A percentile compares a stretch with the other conserved stretches of the same genome.
Evolutionary conservation across 2,113 vertebrate species (phyloP).

Genomic region (Psophia crepitans): DNA sequence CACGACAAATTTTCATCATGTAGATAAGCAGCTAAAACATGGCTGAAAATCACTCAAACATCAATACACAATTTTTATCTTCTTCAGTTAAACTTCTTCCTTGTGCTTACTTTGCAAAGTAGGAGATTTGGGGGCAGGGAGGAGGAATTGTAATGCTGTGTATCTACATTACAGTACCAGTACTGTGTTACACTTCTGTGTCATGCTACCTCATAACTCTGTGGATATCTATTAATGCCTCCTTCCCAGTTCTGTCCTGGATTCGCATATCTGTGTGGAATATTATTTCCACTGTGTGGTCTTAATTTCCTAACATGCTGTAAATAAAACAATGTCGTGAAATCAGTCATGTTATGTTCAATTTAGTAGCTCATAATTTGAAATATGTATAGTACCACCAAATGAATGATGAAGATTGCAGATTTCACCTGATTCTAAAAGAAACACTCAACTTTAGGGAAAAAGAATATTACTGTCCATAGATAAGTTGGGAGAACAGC

Average conservation of each 20-base stretch:
- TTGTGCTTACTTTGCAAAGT: background rate
- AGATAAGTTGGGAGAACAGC: background rate
- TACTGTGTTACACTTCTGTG: background rate
- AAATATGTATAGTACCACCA: background rate
- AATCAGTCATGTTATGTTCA: constrained; percentile 24
- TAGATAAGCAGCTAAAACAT: constrained; percentile 7
- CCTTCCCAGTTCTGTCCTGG: background rate
- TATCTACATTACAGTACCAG: background rate
- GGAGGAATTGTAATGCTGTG: background rate
- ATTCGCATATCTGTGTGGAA: background rate
- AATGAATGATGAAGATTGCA: background rate
- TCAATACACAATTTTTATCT: background rate
- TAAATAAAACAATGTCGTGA: constrained; percentile 39
- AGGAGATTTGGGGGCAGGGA: background rate
- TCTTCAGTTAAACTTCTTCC: background rate
- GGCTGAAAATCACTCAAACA: background rate
- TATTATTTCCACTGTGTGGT: background rate
- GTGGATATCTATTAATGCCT: background rate
- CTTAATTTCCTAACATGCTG: background rate
- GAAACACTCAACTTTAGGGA: background rate
- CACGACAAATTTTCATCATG: background rate
- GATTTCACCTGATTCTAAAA: background rate
- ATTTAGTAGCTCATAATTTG: constrained; percentile 2
- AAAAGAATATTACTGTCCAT: background rate
- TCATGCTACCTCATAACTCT: background rate